A percentile compares a stretch with the other conserved stretches of the same genome.
phyloP scores from a whole-genome alignment of 2,113 vertebrate species.

The Formicarius rufipectus region DNA sequence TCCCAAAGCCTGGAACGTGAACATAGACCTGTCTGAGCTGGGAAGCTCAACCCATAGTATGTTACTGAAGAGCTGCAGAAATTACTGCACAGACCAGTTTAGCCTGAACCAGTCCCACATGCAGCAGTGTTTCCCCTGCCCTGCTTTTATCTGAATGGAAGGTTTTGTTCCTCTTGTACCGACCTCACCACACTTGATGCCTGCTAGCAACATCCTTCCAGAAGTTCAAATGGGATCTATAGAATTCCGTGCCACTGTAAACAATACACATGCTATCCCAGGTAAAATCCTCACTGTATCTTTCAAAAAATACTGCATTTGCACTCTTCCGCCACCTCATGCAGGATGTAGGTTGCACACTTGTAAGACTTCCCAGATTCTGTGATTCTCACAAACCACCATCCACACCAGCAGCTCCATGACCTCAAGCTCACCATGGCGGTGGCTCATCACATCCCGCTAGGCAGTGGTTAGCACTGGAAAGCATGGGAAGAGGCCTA shows the following conservation, averaged over 20 bases:
- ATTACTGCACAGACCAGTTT: neutral
- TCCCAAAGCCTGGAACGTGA: neutral
- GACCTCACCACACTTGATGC: neutral
- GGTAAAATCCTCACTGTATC: neutral
- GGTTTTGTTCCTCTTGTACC: neutral
- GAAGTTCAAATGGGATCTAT: neutral
- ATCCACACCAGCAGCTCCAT: neutral
- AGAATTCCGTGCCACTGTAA: neutral
- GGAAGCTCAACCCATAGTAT: neutral
- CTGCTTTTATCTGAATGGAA: neutral
- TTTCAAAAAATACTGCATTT: neutral
- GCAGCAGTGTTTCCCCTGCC: neutral
- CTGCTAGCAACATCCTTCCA: neutral
- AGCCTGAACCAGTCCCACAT: neutral
- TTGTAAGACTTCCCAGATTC: neutral
- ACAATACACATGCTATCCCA: fast-evolving
- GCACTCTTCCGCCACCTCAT: neutral
- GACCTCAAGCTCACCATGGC: neutral
- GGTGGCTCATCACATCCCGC: neutral
- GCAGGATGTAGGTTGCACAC: fast-evolving
- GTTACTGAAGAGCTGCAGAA: neutral
- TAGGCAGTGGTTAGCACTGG: neutral
- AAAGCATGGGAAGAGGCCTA: neutral
- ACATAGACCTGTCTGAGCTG: neutral
- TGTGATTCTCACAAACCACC: fast-evolving